Percentiles rank a stretch among this genome's conserved stretches.
Evolutionary conservation across 2,888 invertebrate genomes (phyloP).

Genomic region (Volucella inanis): DNA sequence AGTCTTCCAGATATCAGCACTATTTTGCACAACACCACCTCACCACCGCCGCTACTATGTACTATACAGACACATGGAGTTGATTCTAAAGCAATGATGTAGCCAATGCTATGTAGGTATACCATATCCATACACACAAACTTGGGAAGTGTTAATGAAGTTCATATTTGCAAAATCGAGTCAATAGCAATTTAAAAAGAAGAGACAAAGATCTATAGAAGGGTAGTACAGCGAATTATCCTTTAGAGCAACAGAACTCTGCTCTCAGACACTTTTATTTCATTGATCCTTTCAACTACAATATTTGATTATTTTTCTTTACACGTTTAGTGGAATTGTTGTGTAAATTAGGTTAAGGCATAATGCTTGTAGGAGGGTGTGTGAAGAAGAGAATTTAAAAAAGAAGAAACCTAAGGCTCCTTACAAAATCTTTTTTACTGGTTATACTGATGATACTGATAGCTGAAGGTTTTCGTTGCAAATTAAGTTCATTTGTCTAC

Average conservation of each 20-base stretch:
- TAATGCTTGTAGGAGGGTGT: too few species aligned
- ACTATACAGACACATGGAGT: slow-evolving; percentile 6
- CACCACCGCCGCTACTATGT: not conserved
- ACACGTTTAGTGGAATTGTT: too few species aligned
- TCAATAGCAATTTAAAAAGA: slow-evolving; percentile 60
- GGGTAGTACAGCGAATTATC: not conserved
- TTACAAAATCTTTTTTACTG: too few species aligned
- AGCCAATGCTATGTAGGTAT: not conserved
- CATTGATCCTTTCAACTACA: too few species aligned
- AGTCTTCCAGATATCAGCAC: slow-evolving; percentile 18
- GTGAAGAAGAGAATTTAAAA: too few species aligned
- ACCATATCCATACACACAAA: not conserved
- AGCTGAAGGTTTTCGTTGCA: too few species aligned
- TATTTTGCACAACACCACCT: slow-evolving; percentile 22
- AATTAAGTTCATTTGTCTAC: too few species aligned
- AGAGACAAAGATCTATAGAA: slow-evolving; percentile 15
- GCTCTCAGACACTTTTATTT: slow-evolving; percentile 15
- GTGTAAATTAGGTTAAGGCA: too few species aligned
- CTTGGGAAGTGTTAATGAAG: slow-evolving; percentile 62
- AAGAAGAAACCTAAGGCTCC: too few species aligned
- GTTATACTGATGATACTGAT: too few species aligned
- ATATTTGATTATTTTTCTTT: too few species aligned
- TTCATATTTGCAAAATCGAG: slow-evolving; percentile 68
- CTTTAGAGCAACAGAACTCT: not conserved
- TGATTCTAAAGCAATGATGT: slow-evolving; percentile 24